Evolutionary conservation across 2,113 vertebrate species (phyloP).

Genomic region (Tyto alba): DNA sequence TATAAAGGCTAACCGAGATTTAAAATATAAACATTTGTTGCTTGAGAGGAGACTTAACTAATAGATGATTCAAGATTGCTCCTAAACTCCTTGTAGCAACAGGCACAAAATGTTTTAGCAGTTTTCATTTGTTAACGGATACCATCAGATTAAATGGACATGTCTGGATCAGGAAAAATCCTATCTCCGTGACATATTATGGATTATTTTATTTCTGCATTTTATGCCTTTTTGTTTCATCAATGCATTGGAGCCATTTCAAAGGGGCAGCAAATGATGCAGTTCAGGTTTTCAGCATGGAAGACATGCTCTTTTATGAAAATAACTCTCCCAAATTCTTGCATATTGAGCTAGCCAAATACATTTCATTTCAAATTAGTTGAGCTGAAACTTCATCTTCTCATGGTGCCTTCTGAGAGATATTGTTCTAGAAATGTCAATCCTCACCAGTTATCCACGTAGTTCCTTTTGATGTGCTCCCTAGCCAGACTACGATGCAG

Average conservation of each 20-base stretch:
- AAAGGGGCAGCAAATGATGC: not conserved
- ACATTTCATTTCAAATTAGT: not conserved
- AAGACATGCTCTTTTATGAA: not conserved
- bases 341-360: not conserved
- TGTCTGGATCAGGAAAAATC: not conserved
- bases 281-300: not conserved
- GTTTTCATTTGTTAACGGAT: not conserved
- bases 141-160: not conserved
- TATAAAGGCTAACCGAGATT: not conserved
- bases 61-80: not conserved
- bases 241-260: not conserved
- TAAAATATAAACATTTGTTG: not conserved
- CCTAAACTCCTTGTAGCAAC: not conserved
- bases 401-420: not conserved
- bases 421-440: rapidly evolving
- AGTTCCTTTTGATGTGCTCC: not conserved
- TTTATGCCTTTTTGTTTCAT: not conserved
- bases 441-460: not conserved
- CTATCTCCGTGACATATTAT: not conserved
- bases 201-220: not conserved
- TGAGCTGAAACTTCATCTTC: not conserved
- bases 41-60: not conserved
- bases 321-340: not conserved
- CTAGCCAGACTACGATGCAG: not conserved
- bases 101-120: not conserved